Conservation (phyloP, 1,140 invertebrate species). For the Hyles euphorbiae region DNA sequence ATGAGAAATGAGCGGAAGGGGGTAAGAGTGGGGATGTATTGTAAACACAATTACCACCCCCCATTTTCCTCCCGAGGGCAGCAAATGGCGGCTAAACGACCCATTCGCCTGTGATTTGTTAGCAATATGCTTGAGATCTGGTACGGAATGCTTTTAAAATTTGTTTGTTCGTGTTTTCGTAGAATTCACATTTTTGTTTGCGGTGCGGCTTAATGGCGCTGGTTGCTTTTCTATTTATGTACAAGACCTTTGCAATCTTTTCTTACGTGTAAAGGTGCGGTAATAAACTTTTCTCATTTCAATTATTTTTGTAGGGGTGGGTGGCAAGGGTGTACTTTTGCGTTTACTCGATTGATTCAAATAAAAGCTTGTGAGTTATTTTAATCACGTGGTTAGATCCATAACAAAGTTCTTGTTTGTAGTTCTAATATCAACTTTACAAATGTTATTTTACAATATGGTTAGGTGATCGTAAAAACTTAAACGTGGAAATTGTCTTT, state of each 20-base stretch:
- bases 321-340: no score
- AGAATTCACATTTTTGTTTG: constrained; percentile 13
- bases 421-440: no score
- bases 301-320: no score
- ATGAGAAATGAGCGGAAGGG: constrained; percentile 55
- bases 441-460: no score
- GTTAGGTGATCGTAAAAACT: no score
- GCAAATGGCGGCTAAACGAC: constrained; percentile 71
- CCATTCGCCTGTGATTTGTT: constrained; percentile 71
- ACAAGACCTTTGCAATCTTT: background rate
- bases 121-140: constrained; percentile 70
- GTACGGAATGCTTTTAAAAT: constrained; percentile 54
- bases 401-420: no score
- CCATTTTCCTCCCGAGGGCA: constrained; percentile 35
- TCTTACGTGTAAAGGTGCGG: background rate
- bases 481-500: no score
- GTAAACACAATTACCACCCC: constrained; percentile 68
- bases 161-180: constrained; percentile 23
- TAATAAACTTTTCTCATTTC: background rate
- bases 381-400: no score
- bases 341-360: no score
- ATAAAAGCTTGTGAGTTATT: no score
- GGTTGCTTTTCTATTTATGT: background rate
- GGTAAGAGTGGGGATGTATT: constrained; percentile 34
- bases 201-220: constrained; percentile 12